Percentiles rank a stretch among this genome's conserved stretches.
Conservation (phyloP, 1,140 invertebrate species). For the Pentalonia nigronervosa region DNA sequence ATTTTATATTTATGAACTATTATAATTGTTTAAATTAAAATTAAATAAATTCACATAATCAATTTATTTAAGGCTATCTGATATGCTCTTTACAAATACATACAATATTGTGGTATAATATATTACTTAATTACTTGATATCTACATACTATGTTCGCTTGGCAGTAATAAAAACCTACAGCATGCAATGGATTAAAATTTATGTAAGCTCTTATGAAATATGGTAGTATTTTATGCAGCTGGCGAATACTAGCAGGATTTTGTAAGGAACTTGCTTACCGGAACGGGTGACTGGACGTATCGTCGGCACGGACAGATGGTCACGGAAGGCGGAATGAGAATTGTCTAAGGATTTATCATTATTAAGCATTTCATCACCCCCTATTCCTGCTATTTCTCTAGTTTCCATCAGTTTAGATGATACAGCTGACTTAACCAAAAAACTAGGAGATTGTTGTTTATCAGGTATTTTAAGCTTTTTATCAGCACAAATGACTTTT, state of each 20-base stretch:
- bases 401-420: constrained; percentile 71
- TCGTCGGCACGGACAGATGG: constrained; percentile 54
- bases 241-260: constrained; percentile 56
- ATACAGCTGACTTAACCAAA: constrained; percentile 70
- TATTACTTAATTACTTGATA: constrained; percentile 28
- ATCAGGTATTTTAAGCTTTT: not conserved
- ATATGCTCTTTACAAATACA: constrained; percentile 18
- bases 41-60: not conserved
- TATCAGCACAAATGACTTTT: constrained; percentile 17
- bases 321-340: constrained; percentile 56
- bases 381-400: constrained; percentile 64
- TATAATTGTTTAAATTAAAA: not conserved
- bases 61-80: not conserved
- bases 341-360: constrained; percentile 49
- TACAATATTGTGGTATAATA: not conserved
- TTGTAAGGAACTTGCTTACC: constrained; percentile 57
- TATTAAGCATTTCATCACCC: not conserved
- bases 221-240: constrained; percentile 57
- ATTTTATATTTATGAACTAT: not conserved
- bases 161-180: constrained; percentile 40
- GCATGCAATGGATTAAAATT: constrained; percentile 56
- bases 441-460: constrained; percentile 66
- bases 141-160: constrained; percentile 30
- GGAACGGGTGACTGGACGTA: constrained; percentile 57
- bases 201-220: constrained; percentile 53